Evolutionary conservation across 2,888 invertebrate genomes (phyloP), one percentile per base, ranked within the genome.

Genomic region (Pimpla rufipes): DNA sequence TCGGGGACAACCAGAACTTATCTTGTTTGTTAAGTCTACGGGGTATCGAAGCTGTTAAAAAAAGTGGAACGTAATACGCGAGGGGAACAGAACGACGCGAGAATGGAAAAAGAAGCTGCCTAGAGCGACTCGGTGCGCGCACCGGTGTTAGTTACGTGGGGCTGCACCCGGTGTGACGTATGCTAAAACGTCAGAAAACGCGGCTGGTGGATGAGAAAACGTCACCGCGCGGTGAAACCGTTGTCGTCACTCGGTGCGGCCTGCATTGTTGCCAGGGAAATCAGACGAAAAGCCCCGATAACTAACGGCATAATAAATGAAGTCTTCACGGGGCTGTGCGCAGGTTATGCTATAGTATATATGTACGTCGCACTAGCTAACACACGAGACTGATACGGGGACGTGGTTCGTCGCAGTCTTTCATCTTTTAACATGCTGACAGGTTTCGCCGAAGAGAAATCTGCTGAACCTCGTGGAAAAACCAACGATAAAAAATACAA

Each of bases 261-360:
- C 29, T 68, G 92, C 92, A 93, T 93, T 93, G 93, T 93, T 93
- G 93, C 91, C 93, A 93, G 92, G 93, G 93, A 93, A 93, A 93
- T 93, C 93, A 93, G 91, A 93, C 93, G 93, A 93, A 93, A 93
- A 92, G 92, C 83, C 91, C 91, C 93, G 93, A 93, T 93, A 93
- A 93, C 93, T 92, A 93, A 93, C 92, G 92, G 92, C 91, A 93
- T 93, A 93, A 93, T 93, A 93, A 93, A 93, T 93, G 93, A 93
- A 93, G 91, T 92, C 92, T 93, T 92, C 91, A 90, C 88, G 86
- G 79, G 67, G 70, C 74, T 76, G 70, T 77, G 83, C 52, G 74
- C 78, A 64, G 62, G 62, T 70, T 70, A 57, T 59, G 67, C 66
- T 16, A 40, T 55, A 37, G 18, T 75, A 67, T 79, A 76, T 66